Evolutionary conservation across 2,888 invertebrate genomes (phyloP), one percentile per base, ranked within the genome.

Genomic region (Tineola bisselliella): DNA sequence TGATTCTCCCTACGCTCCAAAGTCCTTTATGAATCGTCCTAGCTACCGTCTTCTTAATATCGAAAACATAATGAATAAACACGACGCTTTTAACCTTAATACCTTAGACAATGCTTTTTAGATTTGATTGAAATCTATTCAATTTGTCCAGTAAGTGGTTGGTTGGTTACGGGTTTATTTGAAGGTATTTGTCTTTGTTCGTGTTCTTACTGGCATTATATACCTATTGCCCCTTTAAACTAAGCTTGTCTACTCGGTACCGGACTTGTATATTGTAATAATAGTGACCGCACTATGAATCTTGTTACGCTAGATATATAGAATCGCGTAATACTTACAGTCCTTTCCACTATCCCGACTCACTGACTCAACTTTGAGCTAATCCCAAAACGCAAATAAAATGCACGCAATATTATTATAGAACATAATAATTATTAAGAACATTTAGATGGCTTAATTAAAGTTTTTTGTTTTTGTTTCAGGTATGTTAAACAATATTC

Each of bases 11-110:
- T 72, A 72, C 59, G 38, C 59, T 68, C 74, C 73, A 68, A 68
- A 74, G 70, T 73, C 75, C 77, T 77, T 77, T 76, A 76, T 79
- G 75, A 78, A 72, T 71, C 71, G 56, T 68, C 66, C 71, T 70
- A 69, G 75, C 71, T 58, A 58, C 57, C 25, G 58, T 33, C 58
- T 58, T 30, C 44, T 57, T 13, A 61, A 61, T 58, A 61, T 30
- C 61, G 57, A 52, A 15, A 56, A 31, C 61, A 44, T 44, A 44
- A 60, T 60, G 60, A 60, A 60, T 60, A 60, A 59, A 60, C 60
- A 60, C 60, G 44, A 15, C 44, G 44, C 59, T 38, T 59, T 19
- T 31, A 25, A 44, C 60, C 48, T 44, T 25, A 31, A 30, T 48
- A 19, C 54, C 25, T 54, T 54, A 18, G 25, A 13, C 3, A 48